phyloP scores from a whole-genome alignment of 2,888 invertebrate species.

The Taenaris catops region DNA sequence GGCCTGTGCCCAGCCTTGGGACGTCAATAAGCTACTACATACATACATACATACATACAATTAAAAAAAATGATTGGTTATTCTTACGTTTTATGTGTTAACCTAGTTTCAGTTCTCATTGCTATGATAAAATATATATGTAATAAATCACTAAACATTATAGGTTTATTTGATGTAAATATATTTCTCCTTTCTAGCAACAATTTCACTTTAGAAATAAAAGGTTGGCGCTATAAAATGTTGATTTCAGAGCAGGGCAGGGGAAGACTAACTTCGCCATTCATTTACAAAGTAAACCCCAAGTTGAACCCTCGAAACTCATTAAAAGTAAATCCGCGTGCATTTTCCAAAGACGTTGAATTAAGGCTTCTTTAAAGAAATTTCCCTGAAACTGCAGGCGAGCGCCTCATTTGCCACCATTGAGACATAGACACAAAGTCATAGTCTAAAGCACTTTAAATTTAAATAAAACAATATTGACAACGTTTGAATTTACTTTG shows the following conservation, averaged over 20 bases:
- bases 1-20: no score
- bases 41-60: no score
- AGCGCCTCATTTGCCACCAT: constrained; percentile 74
- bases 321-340: constrained; percentile 76
- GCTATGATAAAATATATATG: no score
- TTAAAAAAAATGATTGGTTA: no score
- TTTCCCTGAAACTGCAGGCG: constrained; percentile 67
- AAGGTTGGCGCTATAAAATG: constrained; percentile 18
- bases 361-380: constrained; percentile 65
- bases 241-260: constrained; percentile 29
- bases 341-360: constrained; percentile 75
- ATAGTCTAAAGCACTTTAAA: constrained; percentile 48
- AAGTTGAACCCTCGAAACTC: constrained; percentile 70
- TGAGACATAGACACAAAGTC: constrained; percentile 48
- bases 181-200: constrained; percentile 1
- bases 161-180: no score
- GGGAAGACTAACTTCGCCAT: constrained; percentile 45
- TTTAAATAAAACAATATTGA: constrained; percentile 55
- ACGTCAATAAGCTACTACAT: no score
- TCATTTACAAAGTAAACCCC: constrained; percentile 69
- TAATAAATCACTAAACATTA: no score
- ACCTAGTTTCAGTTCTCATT: no score
- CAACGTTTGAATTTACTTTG: constrained; percentile 42
- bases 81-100: no score
- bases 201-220: constrained; percentile 22